Conservation (phyloP, 2,888 invertebrate species). For the Acanthoscelides obtectus region DNA sequence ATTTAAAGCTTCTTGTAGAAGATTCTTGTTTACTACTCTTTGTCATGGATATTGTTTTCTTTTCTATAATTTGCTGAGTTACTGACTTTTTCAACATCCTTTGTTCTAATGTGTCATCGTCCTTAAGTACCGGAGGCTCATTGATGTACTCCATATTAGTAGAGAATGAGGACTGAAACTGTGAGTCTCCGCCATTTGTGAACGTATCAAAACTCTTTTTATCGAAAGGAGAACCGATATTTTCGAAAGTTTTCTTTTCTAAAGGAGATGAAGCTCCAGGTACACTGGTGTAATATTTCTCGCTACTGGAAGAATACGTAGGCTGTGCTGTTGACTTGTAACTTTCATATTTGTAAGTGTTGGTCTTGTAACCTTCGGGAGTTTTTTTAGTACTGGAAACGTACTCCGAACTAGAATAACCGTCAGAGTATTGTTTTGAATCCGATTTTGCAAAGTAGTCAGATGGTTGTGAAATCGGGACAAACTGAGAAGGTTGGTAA, state of each 20-base stretch:
- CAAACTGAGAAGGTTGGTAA: constrained; percentile 6
- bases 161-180: constrained; percentile 37
- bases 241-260: constrained; percentile 30
- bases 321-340: constrained; percentile 40
- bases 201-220: constrained; percentile 32
- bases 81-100: constrained; percentile 64
- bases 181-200: constrained; percentile 35
- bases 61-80: constrained; percentile 64
- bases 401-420: constrained; percentile 41
- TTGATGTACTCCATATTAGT: constrained; percentile 40
- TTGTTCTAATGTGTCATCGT: constrained; percentile 59
- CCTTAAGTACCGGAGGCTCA: constrained; percentile 42
- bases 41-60: constrained; percentile 65
- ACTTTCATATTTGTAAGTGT: constrained; percentile 42
- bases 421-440: constrained; percentile 28
- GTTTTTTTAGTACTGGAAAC: constrained; percentile 42
- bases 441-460: constrained; percentile 14
- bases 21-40: constrained; percentile 44
- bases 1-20: constrained; percentile 44
- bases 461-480: constrained; percentile 4
- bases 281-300: constrained; percentile 41
- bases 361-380: constrained; percentile 43
- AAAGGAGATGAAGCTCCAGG: constrained; percentile 30
- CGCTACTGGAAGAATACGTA: constrained; percentile 36
- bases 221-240: constrained; percentile 28